Base-by-base conservation (phyloP, 2,797 vertebrate species). In the Macrochelys suwanniensis region DNA sequence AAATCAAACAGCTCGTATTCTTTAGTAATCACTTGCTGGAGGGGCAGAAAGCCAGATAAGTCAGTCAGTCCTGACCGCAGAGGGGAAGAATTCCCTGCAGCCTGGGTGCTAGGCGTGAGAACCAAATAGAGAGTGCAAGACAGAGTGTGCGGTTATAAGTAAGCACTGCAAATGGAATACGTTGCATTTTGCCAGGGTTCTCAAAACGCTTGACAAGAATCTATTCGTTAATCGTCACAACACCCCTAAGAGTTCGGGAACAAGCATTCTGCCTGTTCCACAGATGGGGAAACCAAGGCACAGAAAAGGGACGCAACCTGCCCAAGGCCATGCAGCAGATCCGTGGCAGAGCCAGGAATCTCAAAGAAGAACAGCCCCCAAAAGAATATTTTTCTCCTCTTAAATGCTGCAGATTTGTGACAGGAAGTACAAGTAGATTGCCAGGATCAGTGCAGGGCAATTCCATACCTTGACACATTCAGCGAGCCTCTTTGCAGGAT, bases 1-100 rank as follows among this genome's bases (percentile, higher is more conserved):
- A 99, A 99, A 95, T 99, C 99, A 68, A 99, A 99, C 85, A 99
- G 98, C 95, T 99, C 99, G 0, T 99, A 99, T 94, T 99, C 99
- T 93, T 99, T 99, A 0, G 99, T 99, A 97, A 99, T 99, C 85
- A 99, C 99, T 99, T 99, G 99, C 99, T 99, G 98, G 9, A 17
- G 3, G 88, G 82, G 53, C 89, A 56, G 85, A 85, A 85, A 86
- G 28, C 33, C 16, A 92, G 47, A 85, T 12, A 2, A 77, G 11
- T 13, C 11, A 51, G 16, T 9, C 11, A 51, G 26, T n/a, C 33
- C 33, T 5, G 51, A 0, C 25, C 84, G 9, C 1, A 28, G 28
- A 53, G 1, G 56, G 71, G 87, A 59, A 45, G 1, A 45, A 21
- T 71, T 37, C n/a, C n/a, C 83, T 42, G 49, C 21, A 0, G 9